Base-by-base conservation (phyloP, 2,888 invertebrate genomes). In the Pyralis farinalis region DNA sequence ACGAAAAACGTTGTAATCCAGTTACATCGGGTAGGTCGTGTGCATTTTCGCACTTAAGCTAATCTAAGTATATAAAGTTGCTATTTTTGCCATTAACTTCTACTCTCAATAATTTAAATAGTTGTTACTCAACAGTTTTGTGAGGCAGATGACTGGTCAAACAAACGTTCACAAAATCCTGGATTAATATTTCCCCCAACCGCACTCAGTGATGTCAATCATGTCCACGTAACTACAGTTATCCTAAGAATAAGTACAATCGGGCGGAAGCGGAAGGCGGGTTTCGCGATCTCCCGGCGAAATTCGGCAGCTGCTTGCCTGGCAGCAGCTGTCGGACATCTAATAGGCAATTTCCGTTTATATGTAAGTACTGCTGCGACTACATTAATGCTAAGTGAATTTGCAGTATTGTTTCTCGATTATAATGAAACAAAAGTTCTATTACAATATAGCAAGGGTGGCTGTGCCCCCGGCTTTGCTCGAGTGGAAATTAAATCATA, bases 221-320 rank as follows among this genome's bases (percentile, higher is more conserved):
- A 68, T 66, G 73, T 78, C 79, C 79, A 78, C 77, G 67, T 58
- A 57, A 63, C 57, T 63, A 61, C 44, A 50, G 53, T 50, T 50
- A 47, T 55, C 54, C 55, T 58, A 60, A 63, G 61, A 68, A 63
- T 53, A 55, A 63, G 63, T 63, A 86, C 85, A 87, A 87, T 86
- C 78, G 75, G 62, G 68, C 83, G 87, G 87, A 88, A 88, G 71
- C 87, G 87, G 87, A 88, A 87, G 85, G 78, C 85, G 81, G 75
- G 78, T 84, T 86, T 86, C 79, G 87, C 87, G 87, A 88, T 80
- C 85, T 84, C 78, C 71, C 77, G 71, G 74, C 77, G 75, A 84
- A 85, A 76, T 86, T 85, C 76, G 84, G 78, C 87, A 85, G 87
- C 86, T 86, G 86, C 72, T 72, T 73, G 69, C 71, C 55, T 46